These are phyloP conservation scores for Diadromus collaris DNA, from an alignment of 2,888 invertebrate species.

Conservation along the genomic window DNA sequence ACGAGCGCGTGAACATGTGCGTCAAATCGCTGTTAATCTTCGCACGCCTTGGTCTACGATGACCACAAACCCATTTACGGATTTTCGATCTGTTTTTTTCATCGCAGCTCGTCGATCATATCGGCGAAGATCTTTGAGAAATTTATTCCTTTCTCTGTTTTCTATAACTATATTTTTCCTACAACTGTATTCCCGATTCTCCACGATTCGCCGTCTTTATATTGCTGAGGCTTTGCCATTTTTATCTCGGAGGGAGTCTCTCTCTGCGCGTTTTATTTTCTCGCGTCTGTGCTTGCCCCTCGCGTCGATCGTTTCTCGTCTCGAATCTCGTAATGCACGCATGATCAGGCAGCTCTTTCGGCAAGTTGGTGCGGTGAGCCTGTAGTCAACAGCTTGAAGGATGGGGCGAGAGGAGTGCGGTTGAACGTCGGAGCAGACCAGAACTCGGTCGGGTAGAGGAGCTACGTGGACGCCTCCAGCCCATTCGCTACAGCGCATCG, in stretches of 20 bases:
- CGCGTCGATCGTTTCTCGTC: conserved; percentile 66
- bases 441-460: conserved; percentile 55
- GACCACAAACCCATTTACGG: conserved; percentile 18
- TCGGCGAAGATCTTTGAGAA: neutral
- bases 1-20: conserved; percentile 53
- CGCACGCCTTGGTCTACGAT: conserved; percentile 33
- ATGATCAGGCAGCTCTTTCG: conserved; percentile 77
- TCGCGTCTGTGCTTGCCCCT: conserved; percentile 22
- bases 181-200: no score
- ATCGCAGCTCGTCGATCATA: neutral
- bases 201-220: neutral
- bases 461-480: conserved; percentile 60
- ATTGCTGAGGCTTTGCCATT: conserved; percentile 20
- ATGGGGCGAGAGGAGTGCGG: conserved; percentile 26
- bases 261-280: conserved; percentile 39
- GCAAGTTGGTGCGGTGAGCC: conserved; percentile 71
- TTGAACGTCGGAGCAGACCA: conserved; percentile 55
- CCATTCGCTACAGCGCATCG: conserved; percentile 71
- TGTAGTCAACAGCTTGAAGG: conserved; percentile 47
- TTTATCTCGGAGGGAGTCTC: conserved; percentile 25
- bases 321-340: conserved; percentile 77
- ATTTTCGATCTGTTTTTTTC: conserved; percentile 6
- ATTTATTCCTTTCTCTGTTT: neutral
- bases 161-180: neutral
- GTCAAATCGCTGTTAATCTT: conserved; percentile 65